Evolutionary conservation across 2,113 vertebrate species (phyloP), one percentile per base, ranked within the genome.

Genomic region (Tauraco erythrolophus): DNA sequence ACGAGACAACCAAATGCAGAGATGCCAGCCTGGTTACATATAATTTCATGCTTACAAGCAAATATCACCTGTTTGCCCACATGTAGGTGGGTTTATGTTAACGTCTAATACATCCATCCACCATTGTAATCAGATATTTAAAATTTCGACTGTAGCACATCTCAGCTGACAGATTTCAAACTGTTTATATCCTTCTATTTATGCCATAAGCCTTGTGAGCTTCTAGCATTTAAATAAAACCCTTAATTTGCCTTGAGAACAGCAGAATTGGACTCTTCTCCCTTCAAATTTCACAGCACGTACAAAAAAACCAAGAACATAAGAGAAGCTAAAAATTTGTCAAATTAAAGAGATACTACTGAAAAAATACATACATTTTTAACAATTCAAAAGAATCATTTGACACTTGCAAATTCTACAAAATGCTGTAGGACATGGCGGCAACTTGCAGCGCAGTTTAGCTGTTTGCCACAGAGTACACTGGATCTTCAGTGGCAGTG

Each of bases 151-250:
- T 25, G 21, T 24, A 61, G 74, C 14, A 64, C 11, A 88, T 7
- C 5, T 18, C 43, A 88, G 41, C 9, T 57, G 11, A 83, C 39
- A 84, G 60, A 76, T 41, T 48, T 75, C 18, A 22, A 81, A 37
- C 9, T 61, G 14, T 31, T 91, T 56, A 54, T 14, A 48, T 33
- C 25, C 16, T 53, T 72, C 60, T 53, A 13, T 46, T 66, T 31
- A 69, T 30, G 11, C 8, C 24, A 71, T 14, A 71, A 81, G 78
- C 5, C 5, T 72, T 18, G 4, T 0, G 0, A 76, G n/a, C 6
- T 84, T 45, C 27, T 39, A 76, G 19, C 5, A 39, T 48, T 65
- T 37, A 66, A 45, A 13, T 50, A 41, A 48, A 5, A 51, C 11
- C 8, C 35, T 43, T 10, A 15, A 41, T 58, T 68, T 77, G 10